These are phyloP conservation scores for Hucho hucho DNA, from an alignment of 2,113 vertebrate species.

Conservation along the genomic window DNA sequence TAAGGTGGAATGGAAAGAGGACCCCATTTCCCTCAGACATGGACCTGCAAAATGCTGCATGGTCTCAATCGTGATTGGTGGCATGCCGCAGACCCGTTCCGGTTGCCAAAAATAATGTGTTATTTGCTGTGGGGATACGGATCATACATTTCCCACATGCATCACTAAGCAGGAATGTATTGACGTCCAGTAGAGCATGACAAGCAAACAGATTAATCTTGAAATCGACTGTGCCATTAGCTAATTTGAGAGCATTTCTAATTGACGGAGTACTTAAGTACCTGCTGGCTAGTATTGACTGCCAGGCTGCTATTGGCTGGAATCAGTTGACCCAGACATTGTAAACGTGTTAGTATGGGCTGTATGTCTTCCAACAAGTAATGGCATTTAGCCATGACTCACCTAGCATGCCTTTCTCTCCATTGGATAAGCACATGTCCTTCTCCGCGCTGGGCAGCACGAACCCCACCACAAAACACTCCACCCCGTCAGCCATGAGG, in stretches of 20 bases:
- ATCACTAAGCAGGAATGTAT: conserved; percentile 20
- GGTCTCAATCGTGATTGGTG: conserved; percentile 4
- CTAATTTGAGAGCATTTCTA: conserved; percentile 46
- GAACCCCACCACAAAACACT: conserved; percentile 94
- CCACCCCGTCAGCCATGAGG: conserved; percentile 94
- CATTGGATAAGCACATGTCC: conserved; percentile 92
- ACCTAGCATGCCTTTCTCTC: conserved; percentile 97
- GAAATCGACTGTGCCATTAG: conserved; percentile 42
- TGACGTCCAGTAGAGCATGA: not conserved
- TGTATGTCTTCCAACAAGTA: no score
- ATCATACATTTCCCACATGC: not conserved
- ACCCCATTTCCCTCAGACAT: no score
- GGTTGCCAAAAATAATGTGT: not conserved
- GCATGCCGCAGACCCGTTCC: not conserved
- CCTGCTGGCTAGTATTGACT: conserved; percentile 19
- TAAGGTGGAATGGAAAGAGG: no score
- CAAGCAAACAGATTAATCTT: conserved; percentile 28
- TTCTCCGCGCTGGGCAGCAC: conserved; percentile 93
- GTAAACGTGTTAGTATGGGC: no score
- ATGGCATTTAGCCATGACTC: conserved; percentile 60
- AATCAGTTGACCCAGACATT: no score
- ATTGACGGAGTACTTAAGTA: conserved; percentile 29
- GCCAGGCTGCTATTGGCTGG: not conserved
- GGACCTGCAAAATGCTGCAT: not conserved
- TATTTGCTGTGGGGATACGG: not conserved